phyloP scores from a whole-genome alignment of 2,113 vertebrate genomes.

The Dascyllus trimaculatus region DNA sequence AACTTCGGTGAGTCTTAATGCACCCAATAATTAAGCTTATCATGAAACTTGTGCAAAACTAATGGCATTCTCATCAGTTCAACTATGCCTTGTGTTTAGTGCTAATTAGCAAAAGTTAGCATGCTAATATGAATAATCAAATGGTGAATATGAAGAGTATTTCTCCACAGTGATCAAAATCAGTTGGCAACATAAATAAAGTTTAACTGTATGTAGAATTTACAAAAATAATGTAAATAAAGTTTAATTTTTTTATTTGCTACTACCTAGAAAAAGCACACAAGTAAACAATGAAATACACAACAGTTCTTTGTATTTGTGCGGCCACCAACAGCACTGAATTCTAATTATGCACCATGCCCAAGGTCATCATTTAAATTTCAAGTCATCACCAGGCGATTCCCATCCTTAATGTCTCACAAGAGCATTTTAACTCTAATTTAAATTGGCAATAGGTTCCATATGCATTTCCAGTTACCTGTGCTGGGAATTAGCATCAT shows the following conservation, averaged over 20 bases:
- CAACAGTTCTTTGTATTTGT: background rate
- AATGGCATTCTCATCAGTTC: too few relatives aligned
- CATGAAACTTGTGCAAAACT: too few relatives aligned
- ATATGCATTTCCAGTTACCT: slow-evolving; percentile 14
- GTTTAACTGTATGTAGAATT: too few relatives aligned
- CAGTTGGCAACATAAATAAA: too few relatives aligned
- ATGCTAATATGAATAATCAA: too few relatives aligned
- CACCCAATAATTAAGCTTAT: too few relatives aligned
- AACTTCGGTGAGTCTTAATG: too few relatives aligned
- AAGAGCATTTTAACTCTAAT: slow-evolving; percentile 23
- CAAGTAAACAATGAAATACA: background rate
- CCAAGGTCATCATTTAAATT: slow-evolving; percentile 38
- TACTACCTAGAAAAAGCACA: background rate
- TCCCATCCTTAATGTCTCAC: slow-evolving; percentile 15
- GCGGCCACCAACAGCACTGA: background rate
- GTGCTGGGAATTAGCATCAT: slow-evolving; percentile 15
- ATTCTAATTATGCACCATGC: slow-evolving; percentile 17
- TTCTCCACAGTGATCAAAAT: too few relatives aligned
- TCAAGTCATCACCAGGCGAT: background rate
- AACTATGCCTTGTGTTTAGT: too few relatives aligned
- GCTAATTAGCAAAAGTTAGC: too few relatives aligned
- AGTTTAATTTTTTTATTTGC: background rate
- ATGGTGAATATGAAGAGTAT: too few relatives aligned
- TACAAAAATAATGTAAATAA: background rate
- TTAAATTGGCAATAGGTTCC: slow-evolving; percentile 5